Evolutionary conservation across 2,797 vertebrate species (phyloP), one percentile per base, ranked within the genome.

Genomic region (Neosilurus hyrtlii): DNA sequence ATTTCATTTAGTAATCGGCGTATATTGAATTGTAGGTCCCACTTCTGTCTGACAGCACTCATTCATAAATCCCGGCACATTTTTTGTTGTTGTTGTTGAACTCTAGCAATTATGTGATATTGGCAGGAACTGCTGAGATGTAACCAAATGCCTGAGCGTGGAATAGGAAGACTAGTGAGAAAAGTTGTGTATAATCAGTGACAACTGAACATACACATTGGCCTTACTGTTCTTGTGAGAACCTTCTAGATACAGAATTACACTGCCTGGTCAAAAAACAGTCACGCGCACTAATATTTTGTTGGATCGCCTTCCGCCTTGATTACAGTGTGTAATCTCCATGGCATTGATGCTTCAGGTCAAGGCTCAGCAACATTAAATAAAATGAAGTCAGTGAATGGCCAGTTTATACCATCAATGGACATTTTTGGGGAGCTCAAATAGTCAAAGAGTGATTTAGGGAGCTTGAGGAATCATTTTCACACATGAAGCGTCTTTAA

Each of bases 1-100:
- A 66, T 79, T 79, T 79, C 49, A 79, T 66, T 79, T 79, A 30
- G 62, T 66, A 79, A 79, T 66, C 62, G 9, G 61, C 11, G 76
- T 79, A 10, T 52, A 79, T 79, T 79, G 62, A 66, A 79, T 79
- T 66, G 76, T 52, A 20, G 62, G 76, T 49, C 43, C 20, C 16
- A 20, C 76, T 30, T 9, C 62, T 52, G 49, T 54, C 43, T 79
- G 76, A 66, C 76, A 30, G 61, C 62, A 79, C 76, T 79, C 76
- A 65, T 65, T 66, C 76, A 79, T 54, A 79, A 54, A 24, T 52
- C 63, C 43, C 30, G 57, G 52, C 43, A 49, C 52, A 18, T 26
- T 26, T 24, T 22, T 49, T 68, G 3, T 16, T 54, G 15, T 56
- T 16, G 49, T 52, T 65, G 26, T 79, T 22, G 12, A 79, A 79